phyloP scores from a whole-genome alignment of 2,797 vertebrate genomes.

The Bovichtus diacanthus region DNA sequence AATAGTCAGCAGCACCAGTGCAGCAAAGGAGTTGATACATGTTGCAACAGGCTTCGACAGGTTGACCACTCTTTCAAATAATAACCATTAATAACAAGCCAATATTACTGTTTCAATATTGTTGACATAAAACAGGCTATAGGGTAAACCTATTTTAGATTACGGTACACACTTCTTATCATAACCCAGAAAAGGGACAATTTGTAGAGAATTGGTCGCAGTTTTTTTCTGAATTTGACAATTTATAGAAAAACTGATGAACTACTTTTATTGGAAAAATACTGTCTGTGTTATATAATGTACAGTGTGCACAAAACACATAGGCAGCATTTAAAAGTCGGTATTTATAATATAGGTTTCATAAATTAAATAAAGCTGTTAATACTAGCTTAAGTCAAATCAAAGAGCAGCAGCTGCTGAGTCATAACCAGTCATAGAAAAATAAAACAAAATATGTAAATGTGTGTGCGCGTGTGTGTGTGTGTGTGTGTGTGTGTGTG shows the following conservation, averaged over 20 bases:
- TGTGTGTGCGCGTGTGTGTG: too few species aligned
- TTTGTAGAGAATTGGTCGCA: neutral
- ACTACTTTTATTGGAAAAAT: neutral
- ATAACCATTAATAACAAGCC: neutral
- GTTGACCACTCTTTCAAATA: neutral
- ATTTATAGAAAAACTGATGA: neutral
- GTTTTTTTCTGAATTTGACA: neutral
- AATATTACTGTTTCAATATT: neutral
- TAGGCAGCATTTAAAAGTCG: neutral
- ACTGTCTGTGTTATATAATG: neutral
- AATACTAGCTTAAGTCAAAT: too few species aligned
- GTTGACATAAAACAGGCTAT: neutral
- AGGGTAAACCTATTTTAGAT: neutral
- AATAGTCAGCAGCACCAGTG: slow-evolving; percentile 19
- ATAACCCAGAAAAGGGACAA: neutral
- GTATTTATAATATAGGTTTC: neutral
- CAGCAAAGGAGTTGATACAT: neutral
- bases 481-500: neutral
- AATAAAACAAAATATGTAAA: neutral
- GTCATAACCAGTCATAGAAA: neutral
- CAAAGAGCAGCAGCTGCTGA: neutral
- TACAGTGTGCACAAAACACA: neutral
- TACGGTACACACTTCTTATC: neutral
- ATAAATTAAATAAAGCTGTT: neutral
- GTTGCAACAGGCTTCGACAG: neutral